Conservation (phyloP, 2,113 vertebrate species). For the Serranochromis macrocephalus region DNA sequence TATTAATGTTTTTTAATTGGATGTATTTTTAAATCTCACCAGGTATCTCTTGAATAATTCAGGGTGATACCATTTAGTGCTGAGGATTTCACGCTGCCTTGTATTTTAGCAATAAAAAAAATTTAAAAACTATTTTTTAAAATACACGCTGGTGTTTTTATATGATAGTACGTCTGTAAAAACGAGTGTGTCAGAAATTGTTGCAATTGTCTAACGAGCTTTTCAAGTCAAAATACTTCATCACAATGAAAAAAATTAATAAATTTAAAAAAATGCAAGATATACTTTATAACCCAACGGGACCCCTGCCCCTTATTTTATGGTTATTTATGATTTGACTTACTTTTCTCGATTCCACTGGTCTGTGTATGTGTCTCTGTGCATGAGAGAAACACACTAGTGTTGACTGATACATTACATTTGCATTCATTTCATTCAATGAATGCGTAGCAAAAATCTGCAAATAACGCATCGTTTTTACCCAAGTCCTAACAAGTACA, state of each 20-base stretch:
- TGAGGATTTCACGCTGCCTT: not conserved
- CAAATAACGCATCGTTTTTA: not conserved
- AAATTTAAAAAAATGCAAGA: fast-evolving
- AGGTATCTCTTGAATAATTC: not conserved
- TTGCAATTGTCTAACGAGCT: not conserved
- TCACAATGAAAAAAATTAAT: not conserved
- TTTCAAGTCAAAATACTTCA: not conserved
- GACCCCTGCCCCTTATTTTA: not conserved
- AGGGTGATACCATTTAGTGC: not conserved
- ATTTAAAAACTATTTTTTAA: not conserved
- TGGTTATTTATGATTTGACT: not conserved
- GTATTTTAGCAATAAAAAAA: not conserved
- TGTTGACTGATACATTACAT: not conserved
- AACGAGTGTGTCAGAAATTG: not conserved
- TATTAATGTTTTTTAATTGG: not conserved
- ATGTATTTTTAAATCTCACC: not conserved
- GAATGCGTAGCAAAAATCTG: not conserved
- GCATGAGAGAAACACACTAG: not conserved
- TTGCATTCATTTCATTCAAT: not conserved
- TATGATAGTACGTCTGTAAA: not conserved
- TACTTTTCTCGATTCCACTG: not conserved
- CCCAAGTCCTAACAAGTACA: not conserved
- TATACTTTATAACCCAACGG: not conserved
- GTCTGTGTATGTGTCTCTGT: not conserved
- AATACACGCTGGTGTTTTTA: not conserved